Evolutionary conservation across 2,888 invertebrate species (phyloP).

Genomic region (Eupithecia dodoneata): DNA sequence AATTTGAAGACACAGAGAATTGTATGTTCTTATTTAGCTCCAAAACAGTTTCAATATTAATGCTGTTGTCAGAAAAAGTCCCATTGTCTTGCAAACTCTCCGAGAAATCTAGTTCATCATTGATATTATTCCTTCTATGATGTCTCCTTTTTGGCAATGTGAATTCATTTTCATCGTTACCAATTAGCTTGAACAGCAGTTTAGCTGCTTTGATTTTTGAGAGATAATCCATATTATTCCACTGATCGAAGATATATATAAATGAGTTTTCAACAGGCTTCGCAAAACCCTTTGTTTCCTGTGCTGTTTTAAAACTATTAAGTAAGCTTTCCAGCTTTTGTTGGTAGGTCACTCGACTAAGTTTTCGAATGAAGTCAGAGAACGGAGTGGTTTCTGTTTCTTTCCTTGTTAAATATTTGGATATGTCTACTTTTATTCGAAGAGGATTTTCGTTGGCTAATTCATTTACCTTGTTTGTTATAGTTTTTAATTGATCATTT

Average conservation of each 20-base stretch:
- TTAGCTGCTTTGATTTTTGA: slow-evolving; percentile 4
- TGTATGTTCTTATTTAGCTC: neutral
- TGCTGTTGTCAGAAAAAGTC: slow-evolving; percentile 1
- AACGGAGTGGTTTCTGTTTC: neutral
- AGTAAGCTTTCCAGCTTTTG: slow-evolving; percentile 20
- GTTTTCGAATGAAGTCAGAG: neutral
- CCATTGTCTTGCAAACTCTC: neutral
- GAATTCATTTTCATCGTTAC: neutral
- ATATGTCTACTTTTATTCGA: slow-evolving; percentile 31
- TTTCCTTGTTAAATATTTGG: slow-evolving; percentile 25
- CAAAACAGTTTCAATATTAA: neutral
- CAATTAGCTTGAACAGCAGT: neutral
- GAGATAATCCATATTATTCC: slow-evolving; percentile 12
- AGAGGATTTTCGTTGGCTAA: slow-evolving; percentile 28
- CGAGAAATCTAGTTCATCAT: neutral
- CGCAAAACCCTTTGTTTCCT: slow-evolving; percentile 15
- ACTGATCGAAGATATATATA: slow-evolving; percentile 23
- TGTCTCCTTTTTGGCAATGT: neutral
- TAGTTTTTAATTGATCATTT: slow-evolving; percentile 5
- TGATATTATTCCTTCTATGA: neutral
- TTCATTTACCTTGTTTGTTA: slow-evolving; percentile 15
- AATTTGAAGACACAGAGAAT: neutral
- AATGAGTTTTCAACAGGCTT: slow-evolving; percentile 30
- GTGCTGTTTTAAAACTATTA: slow-evolving; percentile 24
- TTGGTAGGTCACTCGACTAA: neutral